These are phyloP conservation scores for Pangasius krempfi DNA, from an alignment of 2,797 vertebrate species.

Conservation along the genomic window DNA sequence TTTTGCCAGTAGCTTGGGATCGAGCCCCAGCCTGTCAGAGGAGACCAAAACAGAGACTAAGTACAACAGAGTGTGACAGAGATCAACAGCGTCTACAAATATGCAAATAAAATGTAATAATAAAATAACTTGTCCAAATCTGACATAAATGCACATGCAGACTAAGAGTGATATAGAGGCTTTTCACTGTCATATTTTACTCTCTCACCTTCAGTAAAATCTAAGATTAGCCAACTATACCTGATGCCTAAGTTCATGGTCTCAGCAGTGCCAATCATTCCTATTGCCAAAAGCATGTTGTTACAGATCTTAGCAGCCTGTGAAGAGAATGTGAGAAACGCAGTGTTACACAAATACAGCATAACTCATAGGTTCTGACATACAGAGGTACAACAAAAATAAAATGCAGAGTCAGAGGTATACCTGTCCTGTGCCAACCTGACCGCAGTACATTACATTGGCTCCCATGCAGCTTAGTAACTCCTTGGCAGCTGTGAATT, in stretches of 20 bases:
- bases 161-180: not conserved
- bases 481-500: slow-evolving; percentile 93
- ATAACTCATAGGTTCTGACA: not conserved
- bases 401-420: not conserved
- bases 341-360: slow-evolving; percentile 1
- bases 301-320: slow-evolving; percentile 99
- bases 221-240: slow-evolving; percentile 68
- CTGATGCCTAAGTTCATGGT: slow-evolving; percentile 98
- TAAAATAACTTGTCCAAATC: not conserved
- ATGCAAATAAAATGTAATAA: not conserved
- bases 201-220: not conserved
- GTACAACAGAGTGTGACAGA: not conserved
- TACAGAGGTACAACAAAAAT: not conserved
- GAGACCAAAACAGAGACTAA: slow-evolving; percentile 54
- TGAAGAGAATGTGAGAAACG: slow-evolving; percentile 54
- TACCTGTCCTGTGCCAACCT: slow-evolving; percentile 96
- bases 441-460: slow-evolving; percentile 93
- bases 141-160: not conserved
- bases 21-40: slow-evolving; percentile 91
- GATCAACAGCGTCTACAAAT: slow-evolving; percentile 67
- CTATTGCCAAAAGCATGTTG: slow-evolving; percentile 97
- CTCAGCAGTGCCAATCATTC: slow-evolving; percentile 98
- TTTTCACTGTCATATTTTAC: too few relatives aligned
- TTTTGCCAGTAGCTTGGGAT: slow-evolving; percentile 94
- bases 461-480: slow-evolving; percentile 94